phyloP scores from a whole-genome alignment of 1,140 invertebrate species.

The Anadara kagoshimensis region DNA sequence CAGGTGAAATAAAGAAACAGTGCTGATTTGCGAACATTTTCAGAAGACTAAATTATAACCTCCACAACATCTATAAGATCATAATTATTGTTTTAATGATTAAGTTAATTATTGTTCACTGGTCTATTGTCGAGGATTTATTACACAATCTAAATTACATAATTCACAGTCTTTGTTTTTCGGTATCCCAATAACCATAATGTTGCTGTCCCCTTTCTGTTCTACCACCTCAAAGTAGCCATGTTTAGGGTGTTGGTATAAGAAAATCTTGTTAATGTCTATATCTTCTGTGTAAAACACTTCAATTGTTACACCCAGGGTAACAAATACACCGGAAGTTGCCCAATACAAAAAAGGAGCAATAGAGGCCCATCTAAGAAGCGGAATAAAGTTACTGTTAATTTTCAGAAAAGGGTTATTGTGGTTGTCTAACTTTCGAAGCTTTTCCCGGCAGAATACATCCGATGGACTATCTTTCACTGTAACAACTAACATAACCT shows the following conservation, averaged over 20 bases:
- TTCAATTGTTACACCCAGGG: conserved; percentile 18
- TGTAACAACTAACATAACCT: conserved; percentile 51
- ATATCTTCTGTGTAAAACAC: conserved; percentile 43
- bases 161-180: conserved; percentile 13
- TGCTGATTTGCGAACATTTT: too few species aligned
- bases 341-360: neutral
- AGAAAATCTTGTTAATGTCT: neutral
- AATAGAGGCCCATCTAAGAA: neutral
- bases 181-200: conserved; percentile 12
- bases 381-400: neutral
- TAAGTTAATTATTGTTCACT: too few species aligned
- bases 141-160: conserved; percentile 11
- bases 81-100: too few species aligned
- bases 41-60: too few species aligned
- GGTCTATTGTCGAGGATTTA: neutral
- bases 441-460: conserved; percentile 53
- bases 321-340: neutral
- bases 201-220: neutral
- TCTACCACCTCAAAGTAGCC: conserved; percentile 1
- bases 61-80: too few species aligned
- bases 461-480: conserved; percentile 20
- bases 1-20: too few species aligned
- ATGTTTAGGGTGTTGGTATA: neutral
- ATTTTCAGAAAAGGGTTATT: conserved; percentile 21
- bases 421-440: conserved; percentile 34